These are phyloP conservation scores for Parapsyche elsis DNA, from an alignment of 1,140 invertebrate genomes.

Conservation along the genomic window DNA sequence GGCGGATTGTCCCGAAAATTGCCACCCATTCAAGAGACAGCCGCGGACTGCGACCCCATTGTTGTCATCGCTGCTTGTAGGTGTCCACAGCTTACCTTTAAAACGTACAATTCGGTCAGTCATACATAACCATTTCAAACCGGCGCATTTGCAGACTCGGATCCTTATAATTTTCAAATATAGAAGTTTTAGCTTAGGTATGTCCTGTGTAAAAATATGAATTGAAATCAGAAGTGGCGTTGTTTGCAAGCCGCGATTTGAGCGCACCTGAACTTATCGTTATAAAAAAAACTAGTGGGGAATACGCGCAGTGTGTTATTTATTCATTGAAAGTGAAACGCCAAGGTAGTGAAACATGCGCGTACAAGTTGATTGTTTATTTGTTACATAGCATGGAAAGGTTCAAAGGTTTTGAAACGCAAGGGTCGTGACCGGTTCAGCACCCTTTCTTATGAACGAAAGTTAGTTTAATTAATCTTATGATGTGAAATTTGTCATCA, in stretches of 20 bases:
- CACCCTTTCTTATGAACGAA: too few relatives aligned
- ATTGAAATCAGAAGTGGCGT: not conserved
- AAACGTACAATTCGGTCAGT: not conserved
- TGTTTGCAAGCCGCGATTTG: not conserved
- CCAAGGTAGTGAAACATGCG: constrained; percentile 39
- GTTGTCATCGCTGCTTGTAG: constrained; percentile 43
- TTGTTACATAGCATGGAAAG: not conserved
- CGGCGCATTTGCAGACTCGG: not conserved
- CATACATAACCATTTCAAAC: constrained; percentile 9
- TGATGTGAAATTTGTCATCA: too few relatives aligned
- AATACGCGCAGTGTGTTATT: constrained; percentile 31
- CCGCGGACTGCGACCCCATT: constrained; percentile 17
- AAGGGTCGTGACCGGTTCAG: not conserved
- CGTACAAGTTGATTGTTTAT: constrained; percentile 40
- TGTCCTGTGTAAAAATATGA: not conserved
- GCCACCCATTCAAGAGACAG: constrained; percentile 39
- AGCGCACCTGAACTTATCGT: not conserved
- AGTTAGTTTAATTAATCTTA: too few relatives aligned
- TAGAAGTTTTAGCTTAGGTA: too few relatives aligned
- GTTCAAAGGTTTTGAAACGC: not conserved
- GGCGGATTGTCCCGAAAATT: constrained; percentile 47
- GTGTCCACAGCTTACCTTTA: constrained; percentile 34
- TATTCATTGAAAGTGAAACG: constrained; percentile 42
- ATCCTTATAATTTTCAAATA: not conserved
- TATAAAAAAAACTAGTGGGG: not conserved